phyloP scores from a whole-genome alignment of 2,888 invertebrate genomes.

The Epistrophe eligans region DNA sequence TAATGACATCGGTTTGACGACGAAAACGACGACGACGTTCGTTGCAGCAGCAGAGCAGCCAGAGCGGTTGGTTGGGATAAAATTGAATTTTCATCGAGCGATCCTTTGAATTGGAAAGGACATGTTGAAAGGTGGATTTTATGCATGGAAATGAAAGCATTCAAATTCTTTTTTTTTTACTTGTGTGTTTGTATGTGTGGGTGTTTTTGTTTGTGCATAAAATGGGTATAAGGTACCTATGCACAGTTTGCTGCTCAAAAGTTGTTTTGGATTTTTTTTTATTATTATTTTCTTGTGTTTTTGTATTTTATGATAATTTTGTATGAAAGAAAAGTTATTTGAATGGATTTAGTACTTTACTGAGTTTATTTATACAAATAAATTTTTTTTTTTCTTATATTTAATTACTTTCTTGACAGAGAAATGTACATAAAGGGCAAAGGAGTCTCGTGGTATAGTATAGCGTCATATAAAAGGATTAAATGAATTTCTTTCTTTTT shows the following conservation, averaged over 20 bases:
- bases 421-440: conserved; percentile 29
- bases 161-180: conserved; percentile 13
- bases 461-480: conserved; percentile 18
- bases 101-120: conserved; percentile 58
- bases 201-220: background rate
- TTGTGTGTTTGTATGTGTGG: background rate
- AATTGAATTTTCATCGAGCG: conserved; percentile 69
- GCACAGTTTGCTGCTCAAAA: conserved; percentile 25
- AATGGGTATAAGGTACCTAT: no score
- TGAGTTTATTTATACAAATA: conserved; percentile 24
- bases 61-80: background rate
- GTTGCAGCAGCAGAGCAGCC: background rate
- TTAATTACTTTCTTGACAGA: conserved; percentile 65
- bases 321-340: conserved; percentile 46
- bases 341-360: conserved; percentile 57
- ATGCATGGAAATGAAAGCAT: conserved; percentile 52
- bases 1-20: conserved; percentile 53
- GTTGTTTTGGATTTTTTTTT: conserved; percentile 6
- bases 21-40: background rate
- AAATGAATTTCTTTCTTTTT: background rate
- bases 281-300: background rate
- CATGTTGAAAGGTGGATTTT: conserved; percentile 49
- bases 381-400: conserved; percentile 34
- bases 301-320: conserved; percentile 58
- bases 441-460: background rate